Base-by-base conservation (phyloP, 2,113 vertebrate genomes). In the Oryzias celebensis region DNA sequence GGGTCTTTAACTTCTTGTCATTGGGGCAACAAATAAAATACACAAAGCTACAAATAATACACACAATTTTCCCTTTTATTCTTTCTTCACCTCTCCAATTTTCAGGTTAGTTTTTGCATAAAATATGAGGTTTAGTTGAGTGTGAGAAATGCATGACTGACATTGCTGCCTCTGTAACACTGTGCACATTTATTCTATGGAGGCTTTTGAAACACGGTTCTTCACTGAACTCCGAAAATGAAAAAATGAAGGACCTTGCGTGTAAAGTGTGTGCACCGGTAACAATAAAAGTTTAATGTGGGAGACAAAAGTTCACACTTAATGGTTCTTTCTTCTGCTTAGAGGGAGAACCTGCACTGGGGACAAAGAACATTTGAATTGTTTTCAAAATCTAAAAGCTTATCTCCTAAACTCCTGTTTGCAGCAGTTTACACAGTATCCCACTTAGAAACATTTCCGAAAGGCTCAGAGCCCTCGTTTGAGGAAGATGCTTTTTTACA, bases 361-460 rank as follows among this genome's bases (percentile, higher is more conserved):
- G 16, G 60, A 65, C 59, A 81, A 75, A 65, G 3, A 67, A 73
- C 52, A 76, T 64, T 75, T 52, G 1, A 44, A 54, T 69, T 13
- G 65, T 62, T 69, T 36, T 82, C 57, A 74, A 65, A 85, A 75
- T 78, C 71, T 73, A 84, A 73, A 70, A 67, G 63, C 70, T 77
- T 62, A 53, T 77, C 41, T 62, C 20, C 18, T 62, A 69, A 84
- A 75, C 49, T 72, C 68, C 73, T 41, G 54, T 62, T 72, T 75
- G 67, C 69, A 51, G 51, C 20, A 17, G 47, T 73, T 78, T 85
- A 82, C 85, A 85, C 81, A 68, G 74, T 57, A 77, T 56, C 55
- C 54, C 74, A 80, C 79, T 84, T 75, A 78, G 58, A 75, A 70
- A 69, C 18, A 36, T 73, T 71, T 71, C 48, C 69, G n/a, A 59